Conservation (phyloP, 2,888 invertebrate species). For the Catocala fraxini region DNA sequence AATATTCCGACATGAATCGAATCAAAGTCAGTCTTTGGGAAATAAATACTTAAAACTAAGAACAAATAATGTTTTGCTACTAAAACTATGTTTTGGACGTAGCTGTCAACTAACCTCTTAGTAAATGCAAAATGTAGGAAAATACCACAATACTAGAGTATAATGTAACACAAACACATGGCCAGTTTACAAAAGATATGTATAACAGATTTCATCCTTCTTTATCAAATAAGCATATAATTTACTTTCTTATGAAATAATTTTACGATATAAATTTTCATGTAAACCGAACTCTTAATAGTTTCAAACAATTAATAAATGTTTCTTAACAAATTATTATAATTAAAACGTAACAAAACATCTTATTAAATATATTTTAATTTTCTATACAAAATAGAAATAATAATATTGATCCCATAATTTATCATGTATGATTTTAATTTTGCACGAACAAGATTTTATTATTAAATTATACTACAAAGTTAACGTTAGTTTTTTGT, state of each 20-base stretch:
- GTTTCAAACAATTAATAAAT: too few relatives aligned
- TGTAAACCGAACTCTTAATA: too few relatives aligned
- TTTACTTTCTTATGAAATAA: conserved; percentile 11
- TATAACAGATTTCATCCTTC: too few relatives aligned
- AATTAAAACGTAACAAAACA: too few relatives aligned
- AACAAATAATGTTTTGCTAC: conserved; percentile 50
- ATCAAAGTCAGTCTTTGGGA: conserved; percentile 53
- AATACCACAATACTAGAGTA: conserved; percentile 7
- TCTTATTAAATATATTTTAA: too few relatives aligned
- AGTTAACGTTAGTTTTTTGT: too few relatives aligned
- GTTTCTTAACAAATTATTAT: too few relatives aligned
- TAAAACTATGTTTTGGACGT: conserved; percentile 68
- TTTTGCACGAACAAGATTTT: too few relatives aligned
- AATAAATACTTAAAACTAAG: conserved; percentile 18
- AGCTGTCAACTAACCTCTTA: conserved; percentile 58
- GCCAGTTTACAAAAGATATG: conserved; percentile 18
- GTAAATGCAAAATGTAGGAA: conserved; percentile 49
- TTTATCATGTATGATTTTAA: background rate
- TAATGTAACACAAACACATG: conserved; percentile 33
- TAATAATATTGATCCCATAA: too few relatives aligned
- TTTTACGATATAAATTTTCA: conserved; percentile 3
- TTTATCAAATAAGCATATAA: too few relatives aligned
- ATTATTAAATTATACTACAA: too few relatives aligned
- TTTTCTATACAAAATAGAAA: too few relatives aligned
- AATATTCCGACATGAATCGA: conserved; percentile 42